A percentile compares a stretch with the other conserved stretches of the same genome.
Evolutionary conservation across 2,888 invertebrate genomes (phyloP).

Genomic region (Charanyca ferruginea): DNA sequence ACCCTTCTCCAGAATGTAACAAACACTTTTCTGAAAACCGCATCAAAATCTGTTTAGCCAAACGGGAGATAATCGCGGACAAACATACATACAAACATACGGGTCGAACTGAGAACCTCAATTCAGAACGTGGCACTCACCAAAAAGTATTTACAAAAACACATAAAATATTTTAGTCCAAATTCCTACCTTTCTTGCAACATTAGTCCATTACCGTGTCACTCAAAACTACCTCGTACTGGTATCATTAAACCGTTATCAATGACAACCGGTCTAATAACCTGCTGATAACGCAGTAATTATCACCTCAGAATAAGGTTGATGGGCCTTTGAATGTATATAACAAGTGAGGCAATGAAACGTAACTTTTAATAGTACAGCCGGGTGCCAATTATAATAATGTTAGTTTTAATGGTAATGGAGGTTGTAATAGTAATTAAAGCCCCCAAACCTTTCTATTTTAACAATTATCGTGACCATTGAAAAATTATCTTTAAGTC

Average conservation of each 20-base stretch:
- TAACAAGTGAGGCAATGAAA: constrained; percentile 15
- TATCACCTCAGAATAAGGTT: constrained; percentile 47
- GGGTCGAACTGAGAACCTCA: too few relatives aligned
- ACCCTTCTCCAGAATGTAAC: too few relatives aligned
- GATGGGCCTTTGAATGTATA: constrained; percentile 43
- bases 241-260: constrained; percentile 52
- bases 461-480: not conserved
- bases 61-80: too few relatives aligned
- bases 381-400: not conserved
- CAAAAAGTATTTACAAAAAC: not conserved
- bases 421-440: constrained; percentile 1
- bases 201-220: constrained; percentile 11
- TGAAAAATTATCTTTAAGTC: not conserved
- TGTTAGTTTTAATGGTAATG: constrained; percentile 10
- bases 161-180: not conserved
- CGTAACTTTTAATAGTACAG: constrained; percentile 13
- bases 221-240: constrained; percentile 19
- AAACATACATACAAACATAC: too few relatives aligned
- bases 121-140: too few relatives aligned
- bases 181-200: constrained; percentile 16
- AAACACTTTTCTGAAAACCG: too few relatives aligned
- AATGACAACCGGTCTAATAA: constrained; percentile 52
- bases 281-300: constrained; percentile 38
- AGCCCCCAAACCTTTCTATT: not conserved
- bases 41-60: too few relatives aligned